Percentiles rank a stretch among this genome's conserved stretches.
phyloP scores from a whole-genome alignment of 1,140 invertebrate genomes.

The Leptopilina boulardi region DNA sequence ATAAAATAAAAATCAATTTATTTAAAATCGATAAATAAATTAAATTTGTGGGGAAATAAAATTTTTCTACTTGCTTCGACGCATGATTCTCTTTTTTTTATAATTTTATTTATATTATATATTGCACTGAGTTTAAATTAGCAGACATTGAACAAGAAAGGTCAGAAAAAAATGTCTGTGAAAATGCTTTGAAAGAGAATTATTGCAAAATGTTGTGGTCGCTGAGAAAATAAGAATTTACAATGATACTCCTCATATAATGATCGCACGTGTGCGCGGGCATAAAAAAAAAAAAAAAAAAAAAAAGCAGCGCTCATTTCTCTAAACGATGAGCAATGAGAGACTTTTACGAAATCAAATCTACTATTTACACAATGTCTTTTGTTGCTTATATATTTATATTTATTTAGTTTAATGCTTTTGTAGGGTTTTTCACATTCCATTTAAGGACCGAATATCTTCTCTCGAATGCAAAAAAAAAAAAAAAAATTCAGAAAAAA shows the following conservation, averaged over 20 bases:
- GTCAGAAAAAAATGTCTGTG: slow-evolving; percentile 11
- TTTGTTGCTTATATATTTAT: neutral
- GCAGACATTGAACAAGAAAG: slow-evolving; percentile 26
- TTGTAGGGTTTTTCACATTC: slow-evolving; percentile 12
- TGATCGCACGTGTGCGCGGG: slow-evolving; percentile 26
- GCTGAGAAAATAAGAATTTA: slow-evolving; percentile 5
- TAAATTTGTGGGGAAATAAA: neutral
- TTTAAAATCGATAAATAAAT: no score
- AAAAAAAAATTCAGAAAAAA: neutral
- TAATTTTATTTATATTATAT: no score
- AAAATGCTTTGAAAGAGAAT: slow-evolving; percentile 20
- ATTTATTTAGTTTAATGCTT: slow-evolving; percentile 26
- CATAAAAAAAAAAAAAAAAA: slow-evolving; percentile 13
- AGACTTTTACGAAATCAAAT: slow-evolving; percentile 29
- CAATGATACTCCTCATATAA: slow-evolving; percentile 27
- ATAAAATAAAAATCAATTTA: no score
- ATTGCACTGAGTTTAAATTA: slow-evolving; percentile 15
- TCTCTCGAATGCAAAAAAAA: neutral
- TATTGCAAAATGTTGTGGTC: slow-evolving; percentile 27
- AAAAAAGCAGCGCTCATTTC: slow-evolving; percentile 7
- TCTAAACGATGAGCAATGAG: neutral
- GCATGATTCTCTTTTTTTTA: neutral
- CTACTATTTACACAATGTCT: slow-evolving; percentile 15
- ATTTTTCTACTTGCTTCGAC: slow-evolving; percentile 7
- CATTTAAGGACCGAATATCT: slow-evolving; percentile 11